Evolutionary conservation across 2,113 vertebrate species (phyloP).

Genomic region (Anthoscopus minutus): DNA sequence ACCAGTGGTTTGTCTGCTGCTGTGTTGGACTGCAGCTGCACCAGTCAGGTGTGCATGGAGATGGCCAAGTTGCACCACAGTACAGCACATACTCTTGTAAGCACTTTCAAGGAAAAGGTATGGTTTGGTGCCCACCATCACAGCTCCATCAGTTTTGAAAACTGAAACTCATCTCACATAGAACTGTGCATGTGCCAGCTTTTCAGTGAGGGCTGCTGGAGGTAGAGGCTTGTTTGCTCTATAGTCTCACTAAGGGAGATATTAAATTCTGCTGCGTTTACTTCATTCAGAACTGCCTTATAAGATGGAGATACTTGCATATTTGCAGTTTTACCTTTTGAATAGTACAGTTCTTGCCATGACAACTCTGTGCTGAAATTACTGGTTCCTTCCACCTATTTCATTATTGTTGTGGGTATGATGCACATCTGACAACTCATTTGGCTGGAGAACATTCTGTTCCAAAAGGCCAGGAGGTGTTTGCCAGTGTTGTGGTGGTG

Average conservation of each 20-base stretch:
- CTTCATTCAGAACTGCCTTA: neutral
- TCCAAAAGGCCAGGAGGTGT: neutral
- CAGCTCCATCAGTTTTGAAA: neutral
- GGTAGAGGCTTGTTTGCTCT: neutral
- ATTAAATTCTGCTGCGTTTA: neutral
- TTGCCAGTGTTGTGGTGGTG: neutral
- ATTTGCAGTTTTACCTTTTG: neutral
- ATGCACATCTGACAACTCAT: neutral
- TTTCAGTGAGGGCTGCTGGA: neutral
- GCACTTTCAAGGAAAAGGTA: neutral
- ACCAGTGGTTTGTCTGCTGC: neutral
- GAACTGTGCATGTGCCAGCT: neutral
- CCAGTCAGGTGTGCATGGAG: neutral
- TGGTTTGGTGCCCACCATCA: neutral
- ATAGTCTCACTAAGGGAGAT: neutral
- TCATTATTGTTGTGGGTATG: neutral
- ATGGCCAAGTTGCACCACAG: neutral
- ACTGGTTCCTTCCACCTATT: neutral
- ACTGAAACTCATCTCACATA: neutral
- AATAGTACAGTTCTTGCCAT: neutral
- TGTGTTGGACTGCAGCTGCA: neutral
- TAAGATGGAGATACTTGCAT: neutral
- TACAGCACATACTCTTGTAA: neutral
- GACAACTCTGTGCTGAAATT: neutral
- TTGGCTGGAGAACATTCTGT: neutral